These are phyloP conservation scores for Tachina grossa DNA, from an alignment of 2,888 invertebrate species.

Conservation along the genomic window DNA sequence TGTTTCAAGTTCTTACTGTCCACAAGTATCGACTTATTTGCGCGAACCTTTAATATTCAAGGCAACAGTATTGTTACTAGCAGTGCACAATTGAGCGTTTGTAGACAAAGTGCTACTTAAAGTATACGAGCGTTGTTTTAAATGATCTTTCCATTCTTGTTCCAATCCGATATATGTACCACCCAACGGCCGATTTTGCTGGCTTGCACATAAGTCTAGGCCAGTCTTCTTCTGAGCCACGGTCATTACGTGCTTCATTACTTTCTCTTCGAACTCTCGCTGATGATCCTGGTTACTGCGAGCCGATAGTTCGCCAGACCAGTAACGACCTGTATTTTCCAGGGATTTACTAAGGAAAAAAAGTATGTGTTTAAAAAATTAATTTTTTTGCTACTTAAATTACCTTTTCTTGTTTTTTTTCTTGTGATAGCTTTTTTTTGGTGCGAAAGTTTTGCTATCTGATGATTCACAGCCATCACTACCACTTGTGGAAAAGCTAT, in stretches of 20 bases:
- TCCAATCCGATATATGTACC: constrained; percentile 90
- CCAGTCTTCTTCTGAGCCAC: constrained; percentile 81
- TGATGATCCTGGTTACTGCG: constrained; percentile 95
- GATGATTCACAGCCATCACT: constrained; percentile 83
- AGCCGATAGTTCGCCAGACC: constrained; percentile 90
- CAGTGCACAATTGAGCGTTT: constrained; percentile 6
- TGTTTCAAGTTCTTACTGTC: not conserved
- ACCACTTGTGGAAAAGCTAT: constrained; percentile 79
- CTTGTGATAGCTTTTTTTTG: constrained; percentile 62
- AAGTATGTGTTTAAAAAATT: not conserved
- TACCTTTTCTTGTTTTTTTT: constrained; percentile 57
- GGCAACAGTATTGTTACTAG: constrained; percentile 22
- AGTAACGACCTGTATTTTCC: constrained; percentile 85
- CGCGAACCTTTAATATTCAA: constrained; percentile 55
- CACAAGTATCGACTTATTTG: constrained; percentile 46
- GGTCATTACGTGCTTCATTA: constrained; percentile 84
- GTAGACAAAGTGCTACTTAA: constrained; percentile 14
- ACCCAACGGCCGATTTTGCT: constrained; percentile 82
- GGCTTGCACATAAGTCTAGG: constrained; percentile 76
- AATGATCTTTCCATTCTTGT: constrained; percentile 89
- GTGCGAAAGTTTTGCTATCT: constrained; percentile 72
- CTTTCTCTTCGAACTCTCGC: constrained; percentile 91
- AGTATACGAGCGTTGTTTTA: constrained; percentile 76
- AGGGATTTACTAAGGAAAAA: constrained; percentile 61
- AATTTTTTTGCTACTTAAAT: not conserved